Evolutionary conservation across 2,888 invertebrate genomes (phyloP), one percentile per base, ranked within the genome.

Genomic region (Melipona bicolor): DNA sequence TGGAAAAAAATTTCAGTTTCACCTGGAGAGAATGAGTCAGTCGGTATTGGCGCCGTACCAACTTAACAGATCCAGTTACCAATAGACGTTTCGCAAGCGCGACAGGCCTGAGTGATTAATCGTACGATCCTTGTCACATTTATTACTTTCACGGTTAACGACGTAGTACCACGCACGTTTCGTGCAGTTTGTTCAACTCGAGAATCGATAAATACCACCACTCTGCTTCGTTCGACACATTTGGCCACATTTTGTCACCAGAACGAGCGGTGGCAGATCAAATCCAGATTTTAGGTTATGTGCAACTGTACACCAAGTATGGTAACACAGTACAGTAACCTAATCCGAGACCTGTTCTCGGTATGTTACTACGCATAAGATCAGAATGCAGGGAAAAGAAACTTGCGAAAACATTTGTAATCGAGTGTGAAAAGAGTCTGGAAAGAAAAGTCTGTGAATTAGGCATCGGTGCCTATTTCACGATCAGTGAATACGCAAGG

Each of bases 91-190:
- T 69, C 32, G 21, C 52, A 32, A 69, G 21, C 11, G 32, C 3
- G 15, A 69, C 13, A 52, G 32, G 54, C 36, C n/a, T n/a, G 32
- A 36, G 54, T 70, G 70, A 56, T 54, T 56, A 70, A 70, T 70
- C 54, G 36, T 36, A 32, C 21, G 69, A 15, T 54, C 32, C 56
- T 21, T n/a, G 70, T 56, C 54, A 70, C 54, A 56, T 70, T 70
- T 70, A 56, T 36, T 56, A 32, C 70, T 70, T 70, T 70, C 54
- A 54, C 70, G 36, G n/a, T 21, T 68, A 49, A 68, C 24, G 9
- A 27, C 50, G 67, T 24, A 11, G 24, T 19, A 24, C 5, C 32
- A 52, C 21, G 21, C 62, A n/a, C n/a, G 54, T 70, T 67, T 24
- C 15, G 17, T 36, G 21, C 17, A 32, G 32, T 70, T 70, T 70